These are phyloP conservation scores for Automeris io DNA, from an alignment of 2,888 invertebrate species.

Conservation along the genomic window DNA sequence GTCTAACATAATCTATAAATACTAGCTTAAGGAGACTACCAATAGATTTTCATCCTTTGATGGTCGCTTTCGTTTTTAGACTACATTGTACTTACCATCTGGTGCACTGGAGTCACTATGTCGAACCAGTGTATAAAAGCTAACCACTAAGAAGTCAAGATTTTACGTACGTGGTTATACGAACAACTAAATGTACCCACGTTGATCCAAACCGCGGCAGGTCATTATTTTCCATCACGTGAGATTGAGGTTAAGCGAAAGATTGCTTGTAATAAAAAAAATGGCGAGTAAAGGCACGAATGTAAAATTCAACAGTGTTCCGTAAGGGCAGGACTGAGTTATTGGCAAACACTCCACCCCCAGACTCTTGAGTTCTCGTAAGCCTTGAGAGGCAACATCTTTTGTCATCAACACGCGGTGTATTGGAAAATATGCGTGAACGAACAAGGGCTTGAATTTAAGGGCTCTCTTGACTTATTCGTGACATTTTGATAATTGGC, in stretches of 20 bases:
- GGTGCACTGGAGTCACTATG: too few relatives aligned
- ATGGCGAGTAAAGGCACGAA: neutral
- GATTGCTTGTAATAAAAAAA: too few relatives aligned
- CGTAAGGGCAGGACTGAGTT: neutral
- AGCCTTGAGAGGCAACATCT: neutral
- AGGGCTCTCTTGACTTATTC: neutral
- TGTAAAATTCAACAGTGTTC: neutral
- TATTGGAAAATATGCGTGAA: slow-evolving; percentile 1
- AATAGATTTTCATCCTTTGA: too few relatives aligned
- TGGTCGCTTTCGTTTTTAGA: too few relatives aligned
- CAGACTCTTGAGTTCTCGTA: neutral
- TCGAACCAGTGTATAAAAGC: too few relatives aligned
- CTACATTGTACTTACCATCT: too few relatives aligned
- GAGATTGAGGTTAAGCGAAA: too few relatives aligned
- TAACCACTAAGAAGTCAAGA: too few relatives aligned
- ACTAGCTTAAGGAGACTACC: too few relatives aligned
- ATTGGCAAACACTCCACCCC: neutral
- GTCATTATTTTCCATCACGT: too few relatives aligned
- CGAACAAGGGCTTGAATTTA: neutral
- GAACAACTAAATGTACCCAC: neutral
- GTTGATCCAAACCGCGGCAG: too few relatives aligned
- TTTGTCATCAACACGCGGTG: neutral
- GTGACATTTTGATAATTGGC: neutral
- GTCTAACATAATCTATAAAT: too few relatives aligned
- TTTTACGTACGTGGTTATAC: neutral